Evolutionary conservation across 2,797 vertebrate species (phyloP).

Genomic region (Brachyrhaphis roseni): DNA sequence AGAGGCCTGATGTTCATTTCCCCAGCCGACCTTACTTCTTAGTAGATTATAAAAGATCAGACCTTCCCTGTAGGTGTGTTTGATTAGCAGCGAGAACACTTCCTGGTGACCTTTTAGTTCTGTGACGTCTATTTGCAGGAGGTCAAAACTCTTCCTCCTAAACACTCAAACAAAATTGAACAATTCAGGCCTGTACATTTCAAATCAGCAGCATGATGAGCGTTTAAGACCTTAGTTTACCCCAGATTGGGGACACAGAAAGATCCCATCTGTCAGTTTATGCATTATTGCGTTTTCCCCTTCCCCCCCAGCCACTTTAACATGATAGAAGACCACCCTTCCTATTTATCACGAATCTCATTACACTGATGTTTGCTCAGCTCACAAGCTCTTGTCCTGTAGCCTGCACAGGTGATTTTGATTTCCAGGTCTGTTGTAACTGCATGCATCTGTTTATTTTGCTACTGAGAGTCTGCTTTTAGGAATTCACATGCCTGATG

Average conservation of each 20-base stretch:
- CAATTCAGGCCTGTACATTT: slow-evolving; percentile 26
- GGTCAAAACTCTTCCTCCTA: slow-evolving; percentile 29
- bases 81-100: slow-evolving; percentile 54
- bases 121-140: slow-evolving; percentile 51
- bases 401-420: slow-evolving; percentile 46
- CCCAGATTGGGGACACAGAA: slow-evolving; percentile 48
- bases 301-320: slow-evolving; percentile 25
- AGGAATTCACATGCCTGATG: slow-evolving; percentile 9
- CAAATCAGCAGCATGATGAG: slow-evolving; percentile 34
- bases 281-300: slow-evolving; percentile 59
- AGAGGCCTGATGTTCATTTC: slow-evolving; percentile 39
- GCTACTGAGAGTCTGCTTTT: slow-evolving; percentile 8
- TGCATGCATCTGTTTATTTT: slow-evolving; percentile 29
- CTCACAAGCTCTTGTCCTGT: slow-evolving; percentile 49
- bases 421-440: slow-evolving; percentile 31
- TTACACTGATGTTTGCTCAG: slow-evolving; percentile 38
- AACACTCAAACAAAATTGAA: slow-evolving; percentile 20
- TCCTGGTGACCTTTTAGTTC: slow-evolving; percentile 57
- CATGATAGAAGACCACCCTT: slow-evolving; percentile 31
- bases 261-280: slow-evolving; percentile 71
- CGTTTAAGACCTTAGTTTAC: slow-evolving; percentile 28
- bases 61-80: slow-evolving; percentile 53
- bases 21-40: slow-evolving; percentile 31
- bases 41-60: slow-evolving; percentile 67
- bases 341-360: slow-evolving; percentile 54